These are phyloP conservation scores for Aplochiton taeniatus DNA, from an alignment of 2,797 vertebrate species.

Conservation along the genomic window DNA sequence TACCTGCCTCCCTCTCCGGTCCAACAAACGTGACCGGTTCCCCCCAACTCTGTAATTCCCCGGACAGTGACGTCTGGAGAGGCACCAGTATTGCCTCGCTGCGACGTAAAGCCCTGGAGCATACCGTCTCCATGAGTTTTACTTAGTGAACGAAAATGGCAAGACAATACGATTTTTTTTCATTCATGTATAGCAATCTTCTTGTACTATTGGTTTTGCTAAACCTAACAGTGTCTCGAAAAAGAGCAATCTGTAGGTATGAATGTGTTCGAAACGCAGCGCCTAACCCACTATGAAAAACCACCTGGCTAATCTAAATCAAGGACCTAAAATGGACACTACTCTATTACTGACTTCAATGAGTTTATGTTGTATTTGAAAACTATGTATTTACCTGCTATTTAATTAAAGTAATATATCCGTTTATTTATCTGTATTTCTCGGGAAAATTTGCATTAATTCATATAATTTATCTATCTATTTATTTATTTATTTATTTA, in stretches of 20 bases:
- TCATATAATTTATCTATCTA: constrained; percentile 25
- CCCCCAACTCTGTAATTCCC: constrained; percentile 94
- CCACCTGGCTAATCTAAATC: too few species aligned
- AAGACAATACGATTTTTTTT: constrained; percentile 83
- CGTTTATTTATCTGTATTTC: constrained; percentile 14
- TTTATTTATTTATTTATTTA: constrained; percentile 33
- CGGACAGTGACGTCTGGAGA: constrained; percentile 98
- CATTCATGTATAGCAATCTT: constrained; percentile 65
- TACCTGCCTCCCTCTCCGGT: constrained; percentile 87
- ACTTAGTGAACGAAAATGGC: constrained; percentile 80
- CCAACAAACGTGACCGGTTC: constrained; percentile 90
- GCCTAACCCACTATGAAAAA: background rate
- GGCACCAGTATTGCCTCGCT: constrained; percentile 98
- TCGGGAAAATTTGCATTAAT: constrained; percentile 59
- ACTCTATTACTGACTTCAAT: too few species aligned
- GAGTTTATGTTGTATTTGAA: too few species aligned
- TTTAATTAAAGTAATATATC: too few species aligned
- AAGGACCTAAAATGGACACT: too few species aligned
- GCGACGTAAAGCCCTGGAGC: constrained; percentile 97
- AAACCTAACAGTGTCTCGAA: too few species aligned
- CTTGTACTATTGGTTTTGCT: constrained; percentile 23
- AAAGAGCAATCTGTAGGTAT: background rate
- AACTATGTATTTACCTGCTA: too few species aligned
- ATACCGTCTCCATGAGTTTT: constrained; percentile 99
- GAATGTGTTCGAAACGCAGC: constrained; percentile 8